Base-by-base conservation (phyloP, 2,888 invertebrate genomes). In the Dione vanillae region DNA sequence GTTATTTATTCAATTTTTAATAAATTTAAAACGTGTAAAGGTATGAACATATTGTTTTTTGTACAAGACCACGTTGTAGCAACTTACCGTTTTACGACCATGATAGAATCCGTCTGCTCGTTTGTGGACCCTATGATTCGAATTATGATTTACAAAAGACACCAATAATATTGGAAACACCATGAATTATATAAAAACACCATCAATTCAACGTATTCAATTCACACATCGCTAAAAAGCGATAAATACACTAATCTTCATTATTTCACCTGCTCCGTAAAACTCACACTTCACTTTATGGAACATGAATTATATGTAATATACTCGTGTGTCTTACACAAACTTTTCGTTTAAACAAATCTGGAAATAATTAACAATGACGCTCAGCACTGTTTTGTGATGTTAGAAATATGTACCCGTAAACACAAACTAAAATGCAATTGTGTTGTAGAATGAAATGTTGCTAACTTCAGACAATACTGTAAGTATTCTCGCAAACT, bases 31-130 rank as follows among this genome's bases (percentile, higher is more conserved):
- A 3, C 12, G 40, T 41, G 27, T 61, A n/a, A 47, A 64, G 12
- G 20, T 45, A 20, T 45, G 65, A 74, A 69, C 69, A 64, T 67
- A 65, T 51, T 65, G 56, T 64, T 66, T 73, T 72, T 71, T 70
- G 51, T 51, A 37, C 45, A 72, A 69, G 51, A 70, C 78, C 78
- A 79, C 76, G 78, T 77, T 79, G 78, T 77, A 75, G 71, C 61
- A 72, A 88, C 93, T 90, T 84, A 93, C 93, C 92, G 93, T 93
- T 93, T 93, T 90, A 93, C 93, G 91, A 93, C 94, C 94, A 94
- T 94, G 92, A 88, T 93, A 92, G 92, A 92, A 91, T 92, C 93
- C 93, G 93, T 93, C 86, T 86, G 89, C 88, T 91, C 93, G 88
- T 88, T 91, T 89, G 88, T 92, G 90, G 93, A 92, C 90, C 93